These are phyloP conservation scores for Lapara coniferarum DNA, from an alignment of 2,888 invertebrate species.

Conservation along the genomic window DNA sequence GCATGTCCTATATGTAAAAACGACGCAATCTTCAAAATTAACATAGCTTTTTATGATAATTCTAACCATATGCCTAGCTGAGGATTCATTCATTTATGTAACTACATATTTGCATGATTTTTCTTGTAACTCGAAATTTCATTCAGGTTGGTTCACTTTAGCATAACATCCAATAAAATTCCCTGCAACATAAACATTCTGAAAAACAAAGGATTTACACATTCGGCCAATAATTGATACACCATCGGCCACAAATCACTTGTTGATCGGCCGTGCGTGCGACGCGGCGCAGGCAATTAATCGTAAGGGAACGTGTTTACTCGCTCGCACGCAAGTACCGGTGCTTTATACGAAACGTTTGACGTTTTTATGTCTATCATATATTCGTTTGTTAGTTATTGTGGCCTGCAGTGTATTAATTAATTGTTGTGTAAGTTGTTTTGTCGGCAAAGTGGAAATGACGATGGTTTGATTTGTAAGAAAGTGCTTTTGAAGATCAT, in stretches of 20 bases:
- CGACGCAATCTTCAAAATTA: no score
- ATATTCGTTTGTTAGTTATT: slow-evolving; percentile 36
- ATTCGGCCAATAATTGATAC: slow-evolving; percentile 52
- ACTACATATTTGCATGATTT: no score
- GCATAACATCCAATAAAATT: background rate
- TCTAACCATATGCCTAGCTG: no score
- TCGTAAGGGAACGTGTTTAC: slow-evolving; percentile 55
- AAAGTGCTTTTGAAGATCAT: background rate
- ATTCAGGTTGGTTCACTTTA: background rate
- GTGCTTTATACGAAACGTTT: slow-evolving; percentile 41
- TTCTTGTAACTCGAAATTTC: no score
- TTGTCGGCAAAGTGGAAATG: slow-evolving; percentile 2
- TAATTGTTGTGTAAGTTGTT: slow-evolving; percentile 26
- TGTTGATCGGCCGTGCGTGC: slow-evolving; percentile 59
- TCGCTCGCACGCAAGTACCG: slow-evolving; percentile 53
- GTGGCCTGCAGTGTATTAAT: slow-evolving; percentile 41
- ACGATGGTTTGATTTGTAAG: background rate
- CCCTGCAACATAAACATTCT: background rate
- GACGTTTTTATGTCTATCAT: slow-evolving; percentile 46
- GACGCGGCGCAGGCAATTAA: slow-evolving; percentile 52
- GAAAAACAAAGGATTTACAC: slow-evolving; percentile 34
- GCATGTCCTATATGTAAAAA: no score
- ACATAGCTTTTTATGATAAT: no score
- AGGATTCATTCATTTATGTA: no score
- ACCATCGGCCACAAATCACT: slow-evolving; percentile 61